Evolutionary conservation across 2,888 invertebrate genomes (phyloP).

Genomic region (Plagodis dolabraria): DNA sequence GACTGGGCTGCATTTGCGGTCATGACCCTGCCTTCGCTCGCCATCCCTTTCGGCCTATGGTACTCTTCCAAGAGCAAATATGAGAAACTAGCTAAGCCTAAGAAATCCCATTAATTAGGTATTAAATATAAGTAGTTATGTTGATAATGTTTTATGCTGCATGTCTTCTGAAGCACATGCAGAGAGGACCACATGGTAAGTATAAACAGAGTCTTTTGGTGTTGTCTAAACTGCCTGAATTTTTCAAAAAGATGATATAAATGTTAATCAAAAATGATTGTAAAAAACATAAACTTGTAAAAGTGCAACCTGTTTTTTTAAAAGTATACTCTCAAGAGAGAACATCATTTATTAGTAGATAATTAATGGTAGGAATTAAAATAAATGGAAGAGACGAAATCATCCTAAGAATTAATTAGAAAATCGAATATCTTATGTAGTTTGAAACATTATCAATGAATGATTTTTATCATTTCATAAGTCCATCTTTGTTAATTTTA

Average conservation of each 20-base stretch:
- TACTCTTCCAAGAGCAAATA: constrained; percentile 97
- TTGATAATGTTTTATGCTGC: constrained; percentile 12
- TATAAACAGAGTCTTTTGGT: too few relatives aligned
- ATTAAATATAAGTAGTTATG: constrained; percentile 37
- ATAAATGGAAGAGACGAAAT: too few relatives aligned
- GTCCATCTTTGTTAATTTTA: constrained; percentile 69
- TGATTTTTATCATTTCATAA: constrained; percentile 50
- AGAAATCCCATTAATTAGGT: constrained; percentile 85
- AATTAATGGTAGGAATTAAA: too few relatives aligned
- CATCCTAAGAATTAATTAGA: neutral
- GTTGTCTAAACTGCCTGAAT: too few relatives aligned
- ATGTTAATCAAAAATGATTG: neutral
- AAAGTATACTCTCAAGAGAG: neutral
- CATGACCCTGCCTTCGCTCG: constrained; percentile 97
- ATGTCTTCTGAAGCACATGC: neutral
- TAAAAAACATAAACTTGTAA: neutral
- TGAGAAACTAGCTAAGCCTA: constrained; percentile 90
- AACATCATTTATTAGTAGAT: too few relatives aligned
- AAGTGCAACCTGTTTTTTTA: too few relatives aligned
- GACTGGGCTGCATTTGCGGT: constrained; percentile 99
- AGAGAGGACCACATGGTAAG: too few relatives aligned
- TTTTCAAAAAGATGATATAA: too few relatives aligned
- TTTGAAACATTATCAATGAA: constrained; percentile 55
- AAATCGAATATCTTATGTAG: constrained; percentile 11
- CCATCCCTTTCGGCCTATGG: constrained; percentile 97